Evolutionary conservation across 2,113 vertebrate species (phyloP), one percentile per base, ranked within the genome.

Genomic region (Cyanoramphus novaezelandiae): DNA sequence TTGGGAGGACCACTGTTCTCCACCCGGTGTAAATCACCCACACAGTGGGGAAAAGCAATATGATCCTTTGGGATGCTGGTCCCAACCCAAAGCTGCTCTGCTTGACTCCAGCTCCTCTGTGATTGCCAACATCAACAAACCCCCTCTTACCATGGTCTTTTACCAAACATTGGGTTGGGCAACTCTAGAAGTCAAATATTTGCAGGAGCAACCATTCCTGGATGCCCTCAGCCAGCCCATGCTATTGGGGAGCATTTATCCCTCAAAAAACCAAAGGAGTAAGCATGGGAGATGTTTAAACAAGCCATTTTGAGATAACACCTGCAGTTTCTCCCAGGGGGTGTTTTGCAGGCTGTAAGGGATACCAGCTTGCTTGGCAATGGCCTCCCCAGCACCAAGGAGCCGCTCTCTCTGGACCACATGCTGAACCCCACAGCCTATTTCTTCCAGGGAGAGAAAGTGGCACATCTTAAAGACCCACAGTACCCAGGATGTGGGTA

Each of bases 381-480:
- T 14, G n/a, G 8, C 46, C 39, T 67, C 24, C 7, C n/a, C 46
- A 14, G n/a, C 84, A 49, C 55, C 3, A 1, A 67, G 41, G 27
- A 63, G 7, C 29, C 44, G 4, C 41, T 41, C 4, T 83, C 10
- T 49, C 25, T 4, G 33, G 23, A 14, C 33, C 2, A 0, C 39
- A 33, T 50, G 53, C 62, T 3, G 14, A 70, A 2, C 20, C 29
- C 25, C 37, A 24, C 47, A 43, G 62, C 57, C 52, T 14, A 8
- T 57, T 84, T 82, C 11, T 63, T 71, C 65, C 72, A 28, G 3
- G 50, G 10, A 67, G 14, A 62, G 39, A 24, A 64, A 70, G 19
- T 3, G 2, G 29, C 33, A 17, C 0, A 0, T 16, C 18, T 24
- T 28, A 24, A 59, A 90, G 59, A 72, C n/a, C 18, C 20, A 7